A percentile compares a stretch with the other conserved stretches of the same genome.
These are phyloP conservation scores for Ectropis crepuscularia DNA, from an alignment of 2,888 invertebrate species.

Conservation along the genomic window DNA sequence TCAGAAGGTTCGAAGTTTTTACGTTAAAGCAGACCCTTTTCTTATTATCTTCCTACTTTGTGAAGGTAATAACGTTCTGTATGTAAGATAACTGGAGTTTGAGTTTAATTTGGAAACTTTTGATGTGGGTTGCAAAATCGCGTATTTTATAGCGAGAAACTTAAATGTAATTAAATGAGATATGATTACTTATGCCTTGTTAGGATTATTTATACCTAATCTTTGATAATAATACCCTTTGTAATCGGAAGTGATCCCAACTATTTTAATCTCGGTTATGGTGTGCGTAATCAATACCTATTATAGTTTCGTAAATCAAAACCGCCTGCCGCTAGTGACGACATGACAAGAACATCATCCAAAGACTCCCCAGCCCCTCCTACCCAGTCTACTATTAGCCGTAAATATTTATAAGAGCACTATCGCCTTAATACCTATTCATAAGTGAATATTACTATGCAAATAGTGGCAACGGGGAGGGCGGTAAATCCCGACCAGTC, in stretches of 20 bases:
- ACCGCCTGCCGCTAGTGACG: slow-evolving; percentile 67
- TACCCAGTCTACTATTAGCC: slow-evolving; percentile 61
- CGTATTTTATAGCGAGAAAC: not conserved
- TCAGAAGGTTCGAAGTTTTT: slow-evolving; percentile 39
- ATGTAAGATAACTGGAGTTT: slow-evolving; percentile 20
- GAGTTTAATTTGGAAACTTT: slow-evolving; percentile 19
- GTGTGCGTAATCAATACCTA: too few relatives aligned
- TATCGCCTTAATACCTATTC: slow-evolving; percentile 82
- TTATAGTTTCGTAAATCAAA: slow-evolving; percentile 34
- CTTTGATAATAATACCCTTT: too few relatives aligned
- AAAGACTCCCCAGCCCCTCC: slow-evolving; percentile 59
- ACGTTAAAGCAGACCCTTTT: slow-evolving; percentile 41
- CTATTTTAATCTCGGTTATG: too few relatives aligned
- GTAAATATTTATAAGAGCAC: slow-evolving; percentile 83
- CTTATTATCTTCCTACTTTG: slow-evolving; percentile 32
- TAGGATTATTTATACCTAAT: too few relatives aligned
- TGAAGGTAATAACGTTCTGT: slow-evolving; percentile 24
- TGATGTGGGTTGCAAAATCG: not conserved
- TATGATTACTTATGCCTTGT: too few relatives aligned
- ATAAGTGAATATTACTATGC: slow-evolving; percentile 85
- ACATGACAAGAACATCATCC: slow-evolving; percentile 71
- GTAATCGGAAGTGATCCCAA: too few relatives aligned
- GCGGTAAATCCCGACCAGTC: slow-evolving; percentile 66
- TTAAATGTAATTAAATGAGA: not conserved
- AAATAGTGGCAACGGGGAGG: slow-evolving; percentile 77